These are phyloP conservation scores for Gastrophryne carolinensis DNA, from an alignment of 2,797 vertebrate species.

Conservation along the genomic window DNA sequence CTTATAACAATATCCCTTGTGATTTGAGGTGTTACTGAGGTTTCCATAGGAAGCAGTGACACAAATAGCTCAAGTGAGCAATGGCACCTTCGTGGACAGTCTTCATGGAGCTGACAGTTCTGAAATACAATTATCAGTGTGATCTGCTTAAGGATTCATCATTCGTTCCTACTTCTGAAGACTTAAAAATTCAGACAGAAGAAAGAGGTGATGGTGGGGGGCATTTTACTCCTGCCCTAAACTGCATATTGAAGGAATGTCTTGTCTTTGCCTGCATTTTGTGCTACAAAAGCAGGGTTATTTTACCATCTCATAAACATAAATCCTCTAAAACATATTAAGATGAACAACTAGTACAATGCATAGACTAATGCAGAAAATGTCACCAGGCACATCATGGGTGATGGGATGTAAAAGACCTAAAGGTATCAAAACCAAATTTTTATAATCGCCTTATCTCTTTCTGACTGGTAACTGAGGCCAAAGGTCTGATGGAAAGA, in stretches of 20 bases:
- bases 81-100: constrained; percentile 82
- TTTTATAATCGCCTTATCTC: constrained; percentile 40
- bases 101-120: constrained; percentile 85
- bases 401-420: constrained; percentile 50
- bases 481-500: background rate
- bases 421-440: constrained; percentile 48
- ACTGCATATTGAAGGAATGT: constrained; percentile 84
- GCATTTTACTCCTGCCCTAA: constrained; percentile 75
- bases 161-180: constrained; percentile 80
- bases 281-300: constrained; percentile 78
- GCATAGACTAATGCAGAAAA: constrained; percentile 75
- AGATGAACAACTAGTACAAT: constrained; percentile 80
- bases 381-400: constrained; percentile 64
- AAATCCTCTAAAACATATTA: constrained; percentile 82
- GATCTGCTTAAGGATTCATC: constrained; percentile 96
- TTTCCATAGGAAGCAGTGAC: constrained; percentile 75
- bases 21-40: constrained; percentile 85
- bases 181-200: constrained; percentile 67
- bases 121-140: constrained; percentile 96
- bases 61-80: constrained; percentile 81
- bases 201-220: constrained; percentile 74
- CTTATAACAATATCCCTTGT: constrained; percentile 79
- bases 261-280: constrained; percentile 82
- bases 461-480: constrained; percentile 4
- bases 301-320: constrained; percentile 83